Evolutionary conservation across 1,140 invertebrate genomes (phyloP), one percentile per base, ranked within the genome.

Genomic region (Microplitis demolitor): DNA sequence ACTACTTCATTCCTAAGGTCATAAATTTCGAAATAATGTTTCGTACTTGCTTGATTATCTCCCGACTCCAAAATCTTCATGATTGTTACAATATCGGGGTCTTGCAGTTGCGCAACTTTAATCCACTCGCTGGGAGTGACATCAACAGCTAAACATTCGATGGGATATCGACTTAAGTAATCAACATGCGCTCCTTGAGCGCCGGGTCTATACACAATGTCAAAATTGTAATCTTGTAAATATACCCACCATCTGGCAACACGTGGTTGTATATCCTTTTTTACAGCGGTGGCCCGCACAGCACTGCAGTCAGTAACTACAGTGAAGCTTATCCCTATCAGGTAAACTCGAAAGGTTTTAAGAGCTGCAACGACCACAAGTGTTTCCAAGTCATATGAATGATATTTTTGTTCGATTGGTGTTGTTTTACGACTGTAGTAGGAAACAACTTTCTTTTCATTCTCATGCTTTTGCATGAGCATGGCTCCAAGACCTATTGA

Each of bases 381-480:
- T 70, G 56, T 81, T 58, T 84, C 83, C 1, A 85, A 51, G 58
- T 87, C 83, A 53, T 83, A 85, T 0, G 81, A 85, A 75, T 85
- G 83, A 77, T 87, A 84, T 61, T 77, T 74, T 11, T 71, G 13
- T 73, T 84, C 78, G 33, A 64, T 71, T 2, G 62, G 56, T 3
- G 78, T 77, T 1, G 82, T 85, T 34, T 79, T 77, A n/a, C 76
- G 45, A 71, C 81, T 83, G 54, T 76, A 86, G 71, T 85, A 79
- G 1, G 73, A 72, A 0, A 78, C 71, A 0, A 74, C 71, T 4
- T 56, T 35, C n/a, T 71, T 70, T 14, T 33, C 39, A 8, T 69
- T 54, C 0, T 74, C 74, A 24, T 66, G 33, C 14, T 66, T 71
- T 73, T 83, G 82, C 8, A 83, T 64, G 9, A 83, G 61, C 31